Base-by-base conservation (phyloP, 2,113 vertebrate genomes). In the Corythoichthys intestinalis region DNA sequence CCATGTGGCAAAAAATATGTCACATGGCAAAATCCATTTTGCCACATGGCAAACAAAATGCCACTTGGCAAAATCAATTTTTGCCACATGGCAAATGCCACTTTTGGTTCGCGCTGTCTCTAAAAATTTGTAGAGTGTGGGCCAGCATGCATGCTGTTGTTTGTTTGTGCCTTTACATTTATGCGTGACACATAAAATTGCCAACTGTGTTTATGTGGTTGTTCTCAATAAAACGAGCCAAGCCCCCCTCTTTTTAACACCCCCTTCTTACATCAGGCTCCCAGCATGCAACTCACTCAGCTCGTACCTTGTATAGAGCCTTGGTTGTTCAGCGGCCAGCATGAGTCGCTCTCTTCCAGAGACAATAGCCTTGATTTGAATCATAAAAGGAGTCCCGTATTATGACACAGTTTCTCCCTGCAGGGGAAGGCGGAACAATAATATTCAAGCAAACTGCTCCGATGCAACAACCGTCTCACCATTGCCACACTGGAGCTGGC, bases 391-490 rank as follows among this genome's bases (percentile, higher is more conserved):
- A 69, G 81, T 80, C 77, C 83, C 80, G 90, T 90, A 93, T 92
- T 92, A 91, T 92, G 90, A 92, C 91, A 93, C 90, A 93, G 92
- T 92, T 92, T 92, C 87, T 89, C 90, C 87, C 92, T 63, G 83
- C 87, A 89, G 88, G 91, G 89, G 90, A 89, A 80, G 82, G 87
- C 68, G 80, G 83, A 77, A 39, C 78, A 80, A 87, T 85, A 86
- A 90, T 87, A 90, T 91, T 90, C 86, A 88, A 87, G 85, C 78
- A 81, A 82, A 79, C 75, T 80, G 78, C 79, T 58, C 71, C 69
- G 46, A 37, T 74, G 47, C 78, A 68, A 67, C 79, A 68, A 67
- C 69, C 65, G 50, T 72, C 81, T 65, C 76, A 77, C 38, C 65
- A 35, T 61, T 72, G 69, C 78, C 70, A 66, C 75, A 78, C 84